phyloP scores from a whole-genome alignment of 92 coral and sea anemone species.

The Blastomussa wellsi region DNA sequence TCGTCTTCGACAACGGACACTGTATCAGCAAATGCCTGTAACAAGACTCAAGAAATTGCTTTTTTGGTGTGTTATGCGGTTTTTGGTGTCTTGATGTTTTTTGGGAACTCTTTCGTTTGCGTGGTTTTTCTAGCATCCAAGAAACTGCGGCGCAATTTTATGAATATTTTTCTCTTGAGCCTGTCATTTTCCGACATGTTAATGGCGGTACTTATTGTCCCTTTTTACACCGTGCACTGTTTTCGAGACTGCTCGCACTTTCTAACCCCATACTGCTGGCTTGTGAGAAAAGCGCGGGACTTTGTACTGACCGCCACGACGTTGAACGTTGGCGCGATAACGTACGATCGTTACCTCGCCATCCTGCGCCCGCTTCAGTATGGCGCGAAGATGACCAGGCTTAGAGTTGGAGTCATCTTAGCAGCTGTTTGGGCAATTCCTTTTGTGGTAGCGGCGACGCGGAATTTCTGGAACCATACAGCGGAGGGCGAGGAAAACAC shows the following conservation, averaged over 20 bases:
- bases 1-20: neutral
- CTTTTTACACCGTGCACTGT: conserved; percentile 55
- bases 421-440: conserved; percentile 48
- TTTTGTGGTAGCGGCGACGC: conserved; percentile 39
- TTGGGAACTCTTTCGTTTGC: conserved; percentile 51
- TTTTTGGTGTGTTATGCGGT: conserved; percentile 41
- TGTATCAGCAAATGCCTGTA: conserved; percentile 21
- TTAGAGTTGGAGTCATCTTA: conserved; percentile 32
- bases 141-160: conserved; percentile 38
- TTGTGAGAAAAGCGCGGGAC: conserved; percentile 54
- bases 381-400: conserved; percentile 43
- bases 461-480: conserved; percentile 55
- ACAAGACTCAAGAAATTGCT: conserved; percentile 43
- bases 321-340: conserved; percentile 54
- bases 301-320: conserved; percentile 48
- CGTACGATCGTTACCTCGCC: conserved; percentile 62
- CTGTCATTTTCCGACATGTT: conserved; percentile 55
- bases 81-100: conserved; percentile 45
- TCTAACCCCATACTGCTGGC: conserved; percentile 44
- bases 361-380: conserved; percentile 54
- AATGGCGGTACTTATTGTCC: conserved; percentile 50
- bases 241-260: conserved; percentile 50
- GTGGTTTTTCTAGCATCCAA: conserved; percentile 50
- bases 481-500: neutral
- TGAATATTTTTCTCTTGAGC: conserved; percentile 60